phyloP scores from a whole-genome alignment of 2,888 invertebrate genomes.

The Glaucopsyche alexis region DNA sequence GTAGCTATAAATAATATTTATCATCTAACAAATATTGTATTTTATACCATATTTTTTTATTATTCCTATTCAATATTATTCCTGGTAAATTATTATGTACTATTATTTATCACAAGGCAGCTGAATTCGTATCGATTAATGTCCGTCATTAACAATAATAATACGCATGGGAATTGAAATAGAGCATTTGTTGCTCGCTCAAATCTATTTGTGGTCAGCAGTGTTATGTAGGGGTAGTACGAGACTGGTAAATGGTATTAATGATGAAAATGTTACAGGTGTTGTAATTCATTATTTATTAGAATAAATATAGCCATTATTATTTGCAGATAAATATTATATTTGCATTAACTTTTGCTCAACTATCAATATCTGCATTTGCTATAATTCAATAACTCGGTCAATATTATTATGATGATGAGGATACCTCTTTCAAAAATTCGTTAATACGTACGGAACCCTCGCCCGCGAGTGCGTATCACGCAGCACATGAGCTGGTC shows the following conservation, averaged over 20 bases:
- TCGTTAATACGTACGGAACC: background rate
- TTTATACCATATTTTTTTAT: background rate
- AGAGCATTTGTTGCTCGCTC: background rate
- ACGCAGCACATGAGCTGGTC: conserved; percentile 11
- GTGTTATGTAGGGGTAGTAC: background rate
- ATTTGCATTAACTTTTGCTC: background rate
- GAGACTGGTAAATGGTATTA: background rate
- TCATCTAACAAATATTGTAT: background rate
- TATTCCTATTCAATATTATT: too few relatives aligned
- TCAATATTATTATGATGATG: too few relatives aligned
- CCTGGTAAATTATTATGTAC: background rate
- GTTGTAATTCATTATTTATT: background rate
- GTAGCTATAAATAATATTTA: background rate
- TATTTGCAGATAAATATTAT: background rate
- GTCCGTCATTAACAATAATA: background rate
- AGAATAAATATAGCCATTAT: background rate
- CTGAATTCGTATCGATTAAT: background rate
- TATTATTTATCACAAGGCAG: too few relatives aligned
- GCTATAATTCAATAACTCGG: too few relatives aligned
- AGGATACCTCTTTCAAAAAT: too few relatives aligned
- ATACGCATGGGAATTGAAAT: background rate
- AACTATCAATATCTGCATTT: too few relatives aligned
- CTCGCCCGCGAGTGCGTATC: background rate
- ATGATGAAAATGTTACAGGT: background rate
- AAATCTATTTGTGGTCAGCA: conserved; percentile 2